Conservation (phyloP, 2,113 vertebrate genomes). For the Dendrocopos noguchii region DNA sequence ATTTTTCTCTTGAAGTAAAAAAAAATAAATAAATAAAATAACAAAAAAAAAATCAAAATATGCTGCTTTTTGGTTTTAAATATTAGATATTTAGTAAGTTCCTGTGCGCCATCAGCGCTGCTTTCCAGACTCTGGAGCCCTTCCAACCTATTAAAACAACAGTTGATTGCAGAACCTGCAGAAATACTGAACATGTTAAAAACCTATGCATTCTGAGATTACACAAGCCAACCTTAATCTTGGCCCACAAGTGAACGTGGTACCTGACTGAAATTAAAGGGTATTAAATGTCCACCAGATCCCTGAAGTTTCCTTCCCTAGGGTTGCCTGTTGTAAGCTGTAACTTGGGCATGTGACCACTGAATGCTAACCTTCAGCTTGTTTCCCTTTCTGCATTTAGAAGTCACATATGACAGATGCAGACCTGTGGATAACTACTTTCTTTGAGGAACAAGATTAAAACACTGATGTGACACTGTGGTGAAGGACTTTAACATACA, state of each 20-base stretch:
- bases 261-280: neutral
- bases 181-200: conserved; percentile 46
- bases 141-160: neutral
- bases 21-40: too few relatives aligned
- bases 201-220: neutral
- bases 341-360: neutral
- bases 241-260: neutral
- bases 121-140: neutral
- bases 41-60: neutral
- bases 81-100: neutral
- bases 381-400: neutral
- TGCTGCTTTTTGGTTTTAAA: neutral
- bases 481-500: neutral
- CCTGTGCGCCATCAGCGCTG: neutral
- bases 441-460: neutral
- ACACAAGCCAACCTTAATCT: neutral
- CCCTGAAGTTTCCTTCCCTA: neutral
- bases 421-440: neutral
- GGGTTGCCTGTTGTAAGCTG: neutral
- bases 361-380: neutral
- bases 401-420: neutral
- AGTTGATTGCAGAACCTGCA: conserved; percentile 36
- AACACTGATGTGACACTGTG: neutral
- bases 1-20: neutral
- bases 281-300: neutral